Base-by-base conservation (phyloP, 2,888 invertebrate genomes). In the Ceriagrion tenellum region DNA sequence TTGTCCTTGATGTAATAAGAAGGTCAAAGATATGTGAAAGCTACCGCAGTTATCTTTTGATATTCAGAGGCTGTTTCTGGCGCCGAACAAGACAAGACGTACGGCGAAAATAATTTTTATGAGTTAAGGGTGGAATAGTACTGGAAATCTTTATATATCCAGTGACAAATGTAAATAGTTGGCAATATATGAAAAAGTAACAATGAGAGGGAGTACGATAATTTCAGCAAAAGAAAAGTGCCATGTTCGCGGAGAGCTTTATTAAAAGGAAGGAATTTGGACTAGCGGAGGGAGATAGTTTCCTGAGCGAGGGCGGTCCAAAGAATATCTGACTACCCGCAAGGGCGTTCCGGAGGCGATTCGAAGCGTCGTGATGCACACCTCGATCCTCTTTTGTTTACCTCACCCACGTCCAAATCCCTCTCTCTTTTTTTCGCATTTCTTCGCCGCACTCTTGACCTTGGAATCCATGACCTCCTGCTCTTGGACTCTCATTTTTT, bases 281-380 rank as follows among this genome's bases (percentile, higher is more conserved):
- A 26, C 59, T 20, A 40, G 59, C 95, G 90, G 59, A 55, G 91
- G 90, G 95, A 95, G 74, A 88, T 95, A 91, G 95, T 90, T 95
- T 95, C 95, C 55, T 95, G 95, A 95, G 89, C 88, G 69, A 63
- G 95, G 95, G 95, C 95, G 95, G 95, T 95, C 95, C 90, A 96
- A 96, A 95, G 96, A 95, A 95, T 95, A 95, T 96, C 96, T 96
- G 12, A 8, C 96, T 96, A 96, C 96, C 96, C 96, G 47, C 47
- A 47, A 47, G 96, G 96, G 96, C 97, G 96, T 96, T 97, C 96
- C 96, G 96, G 96, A 96, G 96, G 96, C 96, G 96, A 97, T 96
- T 97, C 97, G 96, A 96, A 95, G 96, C 96, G 96, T 96, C 95
- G 96, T 95, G 96, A 96, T 95, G 95, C 96, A 96, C 96, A 95